Conservation (phyloP, 2,113 vertebrate species). For the Merops nubicus region DNA sequence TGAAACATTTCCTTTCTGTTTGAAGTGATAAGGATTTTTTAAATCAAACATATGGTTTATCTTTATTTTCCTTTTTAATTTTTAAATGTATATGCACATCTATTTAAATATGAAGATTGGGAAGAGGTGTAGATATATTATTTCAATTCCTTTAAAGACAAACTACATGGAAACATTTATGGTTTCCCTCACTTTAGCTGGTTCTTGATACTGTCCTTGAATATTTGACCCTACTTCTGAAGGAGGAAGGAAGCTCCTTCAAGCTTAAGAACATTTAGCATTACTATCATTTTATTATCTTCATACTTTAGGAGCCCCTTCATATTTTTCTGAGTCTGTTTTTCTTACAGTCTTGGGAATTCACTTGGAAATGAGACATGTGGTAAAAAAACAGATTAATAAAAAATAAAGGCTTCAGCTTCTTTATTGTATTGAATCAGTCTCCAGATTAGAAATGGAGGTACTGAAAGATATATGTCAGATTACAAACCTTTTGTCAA, state of each 20-base stretch:
- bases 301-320: neutral
- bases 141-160: neutral
- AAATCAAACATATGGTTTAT: accelerated
- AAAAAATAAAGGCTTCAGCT: neutral
- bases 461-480: neutral
- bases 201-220: neutral
- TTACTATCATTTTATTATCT: neutral
- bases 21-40: neutral
- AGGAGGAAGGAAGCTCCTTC: neutral
- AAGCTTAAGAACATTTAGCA: neutral
- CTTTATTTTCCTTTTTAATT: neutral
- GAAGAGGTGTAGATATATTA: neutral
- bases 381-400: neutral
- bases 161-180: neutral
- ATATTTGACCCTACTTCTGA: neutral
- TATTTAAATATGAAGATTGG: neutral
- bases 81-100: neutral
- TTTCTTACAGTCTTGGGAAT: neutral
- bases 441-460: neutral
- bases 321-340: neutral
- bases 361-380: neutral
- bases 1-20: neutral
- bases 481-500: neutral
- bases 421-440: neutral
- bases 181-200: neutral